These are phyloP conservation scores for Melanotaenia nigrans DNA, from an alignment of 2,797 vertebrate genomes.

Conservation along the genomic window DNA sequence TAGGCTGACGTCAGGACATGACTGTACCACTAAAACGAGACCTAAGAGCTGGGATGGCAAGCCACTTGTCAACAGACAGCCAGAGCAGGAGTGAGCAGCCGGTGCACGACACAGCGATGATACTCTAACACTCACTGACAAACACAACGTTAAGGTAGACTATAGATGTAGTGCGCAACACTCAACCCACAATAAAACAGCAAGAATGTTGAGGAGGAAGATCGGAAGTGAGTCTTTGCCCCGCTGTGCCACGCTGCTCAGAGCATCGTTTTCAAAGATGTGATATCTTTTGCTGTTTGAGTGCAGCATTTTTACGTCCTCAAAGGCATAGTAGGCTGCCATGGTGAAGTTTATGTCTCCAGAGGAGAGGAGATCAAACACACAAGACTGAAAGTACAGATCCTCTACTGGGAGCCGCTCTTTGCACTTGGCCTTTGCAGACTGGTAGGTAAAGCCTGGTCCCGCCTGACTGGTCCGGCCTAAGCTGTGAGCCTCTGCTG, in stretches of 20 bases:
- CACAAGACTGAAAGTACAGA: slow-evolving; percentile 96
- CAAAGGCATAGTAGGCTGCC: slow-evolving; percentile 97
- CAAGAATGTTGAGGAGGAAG: slow-evolving; percentile 71
- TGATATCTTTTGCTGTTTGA: slow-evolving; percentile 94
- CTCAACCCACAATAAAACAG: slow-evolving; percentile 78
- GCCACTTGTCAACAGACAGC: slow-evolving; percentile 25
- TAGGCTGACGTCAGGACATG: slow-evolving; percentile 48
- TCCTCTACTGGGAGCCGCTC: slow-evolving; percentile 96
- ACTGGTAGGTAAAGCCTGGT: slow-evolving; percentile 85
- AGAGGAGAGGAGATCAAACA: slow-evolving; percentile 96
- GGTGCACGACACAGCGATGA: slow-evolving; percentile 56
- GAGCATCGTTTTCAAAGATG: slow-evolving; percentile 88
- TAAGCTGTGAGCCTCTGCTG: slow-evolving; percentile 71
- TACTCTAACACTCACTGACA: slow-evolving; percentile 65
- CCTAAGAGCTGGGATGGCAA: slow-evolving; percentile 32
- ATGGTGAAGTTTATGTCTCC: slow-evolving; percentile 97
- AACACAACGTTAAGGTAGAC: slow-evolving; percentile 55
- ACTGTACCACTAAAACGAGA: slow-evolving; percentile 65
- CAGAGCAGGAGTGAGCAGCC: slow-evolving; percentile 52
- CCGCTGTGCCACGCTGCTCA: slow-evolving; percentile 63
- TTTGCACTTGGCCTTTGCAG: slow-evolving; percentile 91
- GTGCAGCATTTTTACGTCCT: slow-evolving; percentile 96
- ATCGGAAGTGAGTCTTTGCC: slow-evolving; percentile 27
- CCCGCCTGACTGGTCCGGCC: slow-evolving; percentile 47
- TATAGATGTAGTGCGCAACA: slow-evolving; percentile 80